Percentiles rank a stretch among this genome's conserved stretches.
Conservation (phyloP, 1,140 invertebrate species). For the Grapholita molesta region DNA sequence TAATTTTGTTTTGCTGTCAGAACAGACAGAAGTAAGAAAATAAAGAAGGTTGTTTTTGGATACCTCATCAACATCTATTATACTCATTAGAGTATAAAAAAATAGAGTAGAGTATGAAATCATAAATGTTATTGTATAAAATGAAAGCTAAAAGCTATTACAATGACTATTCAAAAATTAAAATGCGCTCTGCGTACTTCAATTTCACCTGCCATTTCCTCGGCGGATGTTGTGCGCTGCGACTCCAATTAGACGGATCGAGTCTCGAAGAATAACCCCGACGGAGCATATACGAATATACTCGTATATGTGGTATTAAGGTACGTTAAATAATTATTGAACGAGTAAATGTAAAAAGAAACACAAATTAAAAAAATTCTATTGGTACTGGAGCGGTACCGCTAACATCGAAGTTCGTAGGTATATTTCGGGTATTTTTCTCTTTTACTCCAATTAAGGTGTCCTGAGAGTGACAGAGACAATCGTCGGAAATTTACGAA, state of each 20-base stretch:
- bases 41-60: neutral
- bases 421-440: too few species aligned
- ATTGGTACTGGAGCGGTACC: too few species aligned
- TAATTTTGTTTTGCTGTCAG: neutral
- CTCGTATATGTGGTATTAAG: neutral
- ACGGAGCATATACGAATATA: neutral
- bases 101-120: neutral
- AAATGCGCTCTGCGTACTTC: constrained; percentile 40
- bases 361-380: too few species aligned
- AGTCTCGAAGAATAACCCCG: neutral
- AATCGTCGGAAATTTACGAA: too few species aligned
- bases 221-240: constrained; percentile 29
- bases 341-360: too few species aligned
- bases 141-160: neutral
- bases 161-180: constrained; percentile 34
- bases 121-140: neutral
- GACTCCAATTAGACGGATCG: constrained; percentile 35
- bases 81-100: neutral
- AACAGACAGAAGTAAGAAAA: neutral
- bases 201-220: constrained; percentile 29
- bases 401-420: too few species aligned
- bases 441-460: too few species aligned
- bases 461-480: too few species aligned
- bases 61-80: neutral
- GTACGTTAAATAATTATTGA: too few species aligned